Conservation (phyloP, 2,888 invertebrate species). For the Drosophila melanosoma region DNA sequence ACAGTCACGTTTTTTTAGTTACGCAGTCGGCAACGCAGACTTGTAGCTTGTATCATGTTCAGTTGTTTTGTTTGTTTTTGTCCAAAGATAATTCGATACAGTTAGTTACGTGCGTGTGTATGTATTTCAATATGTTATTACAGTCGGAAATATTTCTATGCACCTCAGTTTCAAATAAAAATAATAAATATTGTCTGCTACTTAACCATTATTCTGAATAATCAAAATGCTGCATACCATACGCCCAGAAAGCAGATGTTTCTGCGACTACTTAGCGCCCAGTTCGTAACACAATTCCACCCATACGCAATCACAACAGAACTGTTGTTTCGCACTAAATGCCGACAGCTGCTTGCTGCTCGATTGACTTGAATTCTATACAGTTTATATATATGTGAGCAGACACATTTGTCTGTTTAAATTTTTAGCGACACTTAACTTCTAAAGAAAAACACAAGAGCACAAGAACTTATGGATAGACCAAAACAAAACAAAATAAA, state of each 20-base stretch:
- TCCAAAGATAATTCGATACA: constrained; percentile 3
- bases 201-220: background rate
- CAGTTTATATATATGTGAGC: constrained; percentile 1
- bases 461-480: background rate
- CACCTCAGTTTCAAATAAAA: background rate
- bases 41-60: background rate
- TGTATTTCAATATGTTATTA: background rate
- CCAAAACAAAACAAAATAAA: constrained; percentile 5
- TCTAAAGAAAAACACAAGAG: background rate
- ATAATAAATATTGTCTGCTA: background rate
- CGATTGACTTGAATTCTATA: constrained; percentile 15
- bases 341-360: background rate
- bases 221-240: constrained; percentile 25
- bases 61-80: background rate
- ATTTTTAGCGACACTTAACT: constrained; percentile 24
- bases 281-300: background rate
- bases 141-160: background rate
- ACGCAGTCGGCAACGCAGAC: background rate
- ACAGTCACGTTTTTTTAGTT: constrained; percentile 6
- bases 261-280: background rate
- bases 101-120: background rate
- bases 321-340: background rate
- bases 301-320: constrained; percentile 18
- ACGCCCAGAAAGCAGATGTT: background rate
- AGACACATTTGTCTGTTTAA: constrained; percentile 1